Conservation (phyloP, 2,888 invertebrate genomes). For the Leptopilina syphax region DNA sequence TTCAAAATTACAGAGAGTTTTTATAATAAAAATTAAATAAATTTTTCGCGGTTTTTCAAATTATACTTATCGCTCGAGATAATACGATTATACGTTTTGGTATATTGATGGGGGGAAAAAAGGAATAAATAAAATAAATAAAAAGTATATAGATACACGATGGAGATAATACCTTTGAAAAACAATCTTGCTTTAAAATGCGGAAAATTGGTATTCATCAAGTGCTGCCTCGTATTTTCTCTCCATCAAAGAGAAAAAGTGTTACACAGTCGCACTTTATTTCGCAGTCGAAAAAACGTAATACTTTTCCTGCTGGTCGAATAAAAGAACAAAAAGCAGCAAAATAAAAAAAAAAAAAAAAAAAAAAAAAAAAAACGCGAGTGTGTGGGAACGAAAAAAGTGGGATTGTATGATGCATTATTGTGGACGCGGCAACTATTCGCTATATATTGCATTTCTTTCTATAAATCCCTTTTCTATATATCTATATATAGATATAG, state of each 20-base stretch:
- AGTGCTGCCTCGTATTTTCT: background rate
- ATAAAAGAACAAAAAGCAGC: conserved; percentile 12
- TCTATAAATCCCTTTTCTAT: background rate
- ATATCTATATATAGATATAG: background rate
- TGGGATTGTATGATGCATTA: background rate
- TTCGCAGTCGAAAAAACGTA: conserved; percentile 16
- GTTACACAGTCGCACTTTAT: conserved; percentile 18
- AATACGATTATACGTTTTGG: conserved; percentile 13
- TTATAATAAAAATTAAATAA: too few relatives aligned
- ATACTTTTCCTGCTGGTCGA: conserved; percentile 13
- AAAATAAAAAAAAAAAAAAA: background rate
- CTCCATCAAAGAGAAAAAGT: conserved; percentile 15
- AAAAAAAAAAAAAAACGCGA: too few relatives aligned
- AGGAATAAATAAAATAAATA: background rate
- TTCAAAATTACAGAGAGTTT: too few relatives aligned
- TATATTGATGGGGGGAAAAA: background rate
- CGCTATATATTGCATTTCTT: background rate
- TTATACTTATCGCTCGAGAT: too few relatives aligned
- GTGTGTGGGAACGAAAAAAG: background rate
- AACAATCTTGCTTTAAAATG: conserved; percentile 8
- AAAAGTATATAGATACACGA: background rate
- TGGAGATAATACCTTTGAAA: conserved; percentile 10
- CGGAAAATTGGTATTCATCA: conserved; percentile 19
- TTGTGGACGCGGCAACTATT: conserved; percentile 2
- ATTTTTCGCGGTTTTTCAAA: too few relatives aligned